Evolutionary conservation across 2,888 invertebrate species (phyloP), one percentile per base, ranked within the genome.

Genomic region (Blera fallax): DNA sequence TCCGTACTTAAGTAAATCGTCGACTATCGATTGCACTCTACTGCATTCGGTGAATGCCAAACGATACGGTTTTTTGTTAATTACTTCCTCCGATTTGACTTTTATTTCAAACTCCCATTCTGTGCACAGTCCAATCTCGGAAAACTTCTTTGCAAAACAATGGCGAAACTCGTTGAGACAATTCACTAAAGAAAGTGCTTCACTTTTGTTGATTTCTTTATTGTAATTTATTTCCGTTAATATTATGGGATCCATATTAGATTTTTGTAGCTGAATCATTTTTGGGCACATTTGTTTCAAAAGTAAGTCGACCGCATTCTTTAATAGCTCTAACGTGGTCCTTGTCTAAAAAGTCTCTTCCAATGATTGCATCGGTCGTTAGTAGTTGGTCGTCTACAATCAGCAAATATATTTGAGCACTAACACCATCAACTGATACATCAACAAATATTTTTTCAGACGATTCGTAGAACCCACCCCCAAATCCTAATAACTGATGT

Each of bases 1-100:
- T 50, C 56, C 37, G 11, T 77, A 50, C 32, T 24, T 67, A 11
- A 67, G 58, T 37, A 77, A 67, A 40, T 43, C 58, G 21, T 65
- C 11, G 18, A 76, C 32, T 16, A 76, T 76, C 14, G 10, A 10
- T 56, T n/a, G n/a, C n/a, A n/a, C n/a, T n/a, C n/a, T n/a, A n/a
- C n/a, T 8, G 14, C 16, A 2, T 10, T 56, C 34, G 3, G 56
- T 34, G 18, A 32, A 56, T 10, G 56, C 56, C 5, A 56, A 34
- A 0, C 56, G 10, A 32, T 32, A 56, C 11, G 56, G 56, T 4
- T 18, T 18, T 16, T 18, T 56, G 27, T 56, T 5, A 5, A 54
- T 54, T 6, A 29, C 16, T 54, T 54, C 32, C 5, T 54, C 10
- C 3, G 27, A 27, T 16, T 5, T 54, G 4, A 54, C 8, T 32